These are phyloP conservation scores for Porites cylindrica DNA, from an alignment of 92 coral and sea anemone species.

Conservation along the genomic window DNA sequence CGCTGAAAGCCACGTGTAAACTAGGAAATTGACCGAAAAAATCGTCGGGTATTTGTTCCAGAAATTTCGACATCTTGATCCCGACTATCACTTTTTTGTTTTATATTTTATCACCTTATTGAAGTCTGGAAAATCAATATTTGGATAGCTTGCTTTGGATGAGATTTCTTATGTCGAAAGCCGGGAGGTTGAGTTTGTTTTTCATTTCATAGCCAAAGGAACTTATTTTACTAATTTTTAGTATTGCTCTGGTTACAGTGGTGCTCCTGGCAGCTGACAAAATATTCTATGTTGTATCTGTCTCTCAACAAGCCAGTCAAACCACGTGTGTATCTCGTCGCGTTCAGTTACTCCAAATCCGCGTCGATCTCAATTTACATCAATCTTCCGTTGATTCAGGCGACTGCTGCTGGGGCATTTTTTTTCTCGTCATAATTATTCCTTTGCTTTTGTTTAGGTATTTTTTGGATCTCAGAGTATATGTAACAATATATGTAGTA, in stretches of 20 bases:
- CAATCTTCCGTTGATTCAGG: no score
- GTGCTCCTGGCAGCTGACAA: conserved; percentile 2
- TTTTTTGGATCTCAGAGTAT: no score
- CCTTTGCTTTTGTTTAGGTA: no score
- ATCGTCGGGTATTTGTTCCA: background rate
- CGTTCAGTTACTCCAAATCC: background rate
- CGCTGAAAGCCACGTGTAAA: conserved; percentile 29
- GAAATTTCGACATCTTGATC: background rate
- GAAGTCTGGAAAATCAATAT: background rate
- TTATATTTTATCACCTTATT: background rate
- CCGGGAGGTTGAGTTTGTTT: background rate
- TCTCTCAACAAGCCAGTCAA: background rate
- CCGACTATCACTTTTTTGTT: background rate
- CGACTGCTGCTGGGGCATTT: no score
- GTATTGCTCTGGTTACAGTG: background rate
- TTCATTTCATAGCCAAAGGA: no score
- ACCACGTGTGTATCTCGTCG: background rate
- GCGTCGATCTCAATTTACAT: no score
- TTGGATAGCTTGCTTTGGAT: background rate
- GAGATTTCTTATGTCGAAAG: background rate
- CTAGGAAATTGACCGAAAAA: background rate
- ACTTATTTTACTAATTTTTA: background rate
- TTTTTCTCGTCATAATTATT: no score
- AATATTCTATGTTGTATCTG: background rate
- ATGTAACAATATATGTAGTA: no score